Evolutionary conservation across 2,797 vertebrate genomes (phyloP), one percentile per base, ranked within the genome.

Genomic region (Channallabes apus): DNA sequence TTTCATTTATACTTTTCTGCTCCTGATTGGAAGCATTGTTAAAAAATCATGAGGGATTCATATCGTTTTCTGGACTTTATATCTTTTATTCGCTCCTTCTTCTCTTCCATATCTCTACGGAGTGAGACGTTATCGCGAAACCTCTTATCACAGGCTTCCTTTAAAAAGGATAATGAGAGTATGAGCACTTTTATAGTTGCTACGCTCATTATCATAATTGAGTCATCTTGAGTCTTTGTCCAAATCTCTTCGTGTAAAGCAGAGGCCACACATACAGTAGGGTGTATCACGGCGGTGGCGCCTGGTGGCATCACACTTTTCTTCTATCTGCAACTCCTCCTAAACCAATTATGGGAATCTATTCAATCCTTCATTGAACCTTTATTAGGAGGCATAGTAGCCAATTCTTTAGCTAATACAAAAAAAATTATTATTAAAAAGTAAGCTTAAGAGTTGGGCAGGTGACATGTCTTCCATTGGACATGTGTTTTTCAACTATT

Each of bases 161-260:
- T 46, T 54, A 46, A 69, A 75, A 80, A 69, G 32, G 51, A 54
- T 38, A 59, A 32, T 32, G 29, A 41, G 51, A 18, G 18, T 27
- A 9, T 58, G 41, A 58, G 38, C 6, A 9, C 7, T 4, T 84
- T 84, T 54, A 75, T 56, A 35, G 69, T 9, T 56, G 32, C 72
- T 38, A 7, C 20, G 0, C 51, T 58, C 35, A 38, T 84, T 78
- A 29, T 65, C 22, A 67, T 58, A 78, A 78, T 78, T 78, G 75
- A 78, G 75, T 56, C 11, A 9, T 27, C 38, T 79, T 27, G 29
- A 58, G 29, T 38, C 12, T 61, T 79, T 79, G 77, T 24, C 59
- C 3, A 15, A 41, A 79, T 62, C 35, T 61, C 46, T 27, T 29
- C 20, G 11, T 54, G 51, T 54, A 51, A 51, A 51, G 46, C 11